phyloP scores from a whole-genome alignment of 2,797 vertebrate species.

The Adrianichthys oophorus region DNA sequence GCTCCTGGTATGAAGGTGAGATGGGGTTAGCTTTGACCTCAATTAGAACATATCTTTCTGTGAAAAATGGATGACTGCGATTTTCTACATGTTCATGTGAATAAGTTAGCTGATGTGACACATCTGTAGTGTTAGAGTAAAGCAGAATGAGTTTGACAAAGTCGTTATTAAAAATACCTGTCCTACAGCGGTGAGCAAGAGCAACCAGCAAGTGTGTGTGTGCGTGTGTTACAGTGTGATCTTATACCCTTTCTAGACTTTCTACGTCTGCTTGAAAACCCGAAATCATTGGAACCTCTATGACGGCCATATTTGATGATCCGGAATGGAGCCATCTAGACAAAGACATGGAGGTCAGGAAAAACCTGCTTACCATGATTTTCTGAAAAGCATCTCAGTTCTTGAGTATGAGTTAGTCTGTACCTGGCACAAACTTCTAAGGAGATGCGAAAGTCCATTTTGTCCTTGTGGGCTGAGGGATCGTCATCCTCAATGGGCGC shows the following conservation, averaged over 20 bases:
- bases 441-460: slow-evolving; percentile 84
- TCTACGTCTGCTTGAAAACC: slow-evolving; percentile 87
- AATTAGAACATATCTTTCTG: no score
- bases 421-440: slow-evolving; percentile 91
- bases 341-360: background rate
- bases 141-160: slow-evolving; percentile 53
- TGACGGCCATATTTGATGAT: slow-evolving; percentile 94
- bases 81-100: slow-evolving; percentile 8
- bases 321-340: slow-evolving; percentile 90
- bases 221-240: slow-evolving; percentile 1
- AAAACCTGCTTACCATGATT: background rate
- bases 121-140: slow-evolving; percentile 13
- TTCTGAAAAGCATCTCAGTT: slow-evolving; percentile 1
- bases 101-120: slow-evolving; percentile 4
- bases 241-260: slow-evolving; percentile 88
- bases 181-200: slow-evolving; percentile 1
- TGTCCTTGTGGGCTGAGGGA: slow-evolving; percentile 86
- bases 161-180: slow-evolving; percentile 76
- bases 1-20: no score
- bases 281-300: slow-evolving; percentile 89
- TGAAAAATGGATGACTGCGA: no score
- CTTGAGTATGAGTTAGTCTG: background rate
- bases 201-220: background rate
- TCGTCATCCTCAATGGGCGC: slow-evolving; percentile 84
- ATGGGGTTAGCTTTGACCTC: no score